Percentiles rank a stretch among this genome's conserved stretches.
These are phyloP conservation scores for Cerceris rybyensis DNA, from an alignment of 2,888 invertebrate species.

Conservation along the genomic window DNA sequence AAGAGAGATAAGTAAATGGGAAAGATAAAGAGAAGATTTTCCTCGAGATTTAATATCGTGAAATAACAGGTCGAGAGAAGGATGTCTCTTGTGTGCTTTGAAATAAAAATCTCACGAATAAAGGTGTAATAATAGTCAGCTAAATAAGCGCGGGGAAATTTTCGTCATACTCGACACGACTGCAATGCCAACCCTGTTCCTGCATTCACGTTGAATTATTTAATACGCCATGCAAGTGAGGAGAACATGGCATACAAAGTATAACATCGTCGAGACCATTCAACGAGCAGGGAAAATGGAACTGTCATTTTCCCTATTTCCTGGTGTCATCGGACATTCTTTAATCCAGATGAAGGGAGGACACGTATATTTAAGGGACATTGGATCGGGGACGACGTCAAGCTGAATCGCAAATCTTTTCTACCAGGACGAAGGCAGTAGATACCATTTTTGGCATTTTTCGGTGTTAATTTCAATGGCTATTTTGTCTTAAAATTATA, in stretches of 20 bases:
- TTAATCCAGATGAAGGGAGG: slow-evolving; percentile 30
- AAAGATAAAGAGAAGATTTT: no score
- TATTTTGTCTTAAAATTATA: neutral
- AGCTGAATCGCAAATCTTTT: slow-evolving; percentile 23
- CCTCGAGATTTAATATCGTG: no score
- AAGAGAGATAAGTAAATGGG: no score
- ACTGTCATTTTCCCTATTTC: slow-evolving; percentile 58
- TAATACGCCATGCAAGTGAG: neutral
- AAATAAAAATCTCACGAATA: no score
- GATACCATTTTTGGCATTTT: neutral
- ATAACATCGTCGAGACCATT: slow-evolving; percentile 14
- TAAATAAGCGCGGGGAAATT: no score
- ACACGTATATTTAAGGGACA: slow-evolving; percentile 5
- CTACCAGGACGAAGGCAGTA: neutral
- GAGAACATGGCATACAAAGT: neutral
- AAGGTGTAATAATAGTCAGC: no score
- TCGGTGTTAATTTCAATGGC: neutral
- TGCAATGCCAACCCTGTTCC: neutral
- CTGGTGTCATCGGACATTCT: slow-evolving; percentile 43
- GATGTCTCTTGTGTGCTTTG: no score
- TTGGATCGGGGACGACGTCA: neutral
- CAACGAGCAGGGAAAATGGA: slow-evolving; percentile 47
- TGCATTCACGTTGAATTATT: neutral
- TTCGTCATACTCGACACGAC: neutral
- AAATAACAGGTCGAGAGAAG: no score